phyloP scores from a whole-genome alignment of 2,888 invertebrate genomes.

The Mimumesa dahlbomi region DNA sequence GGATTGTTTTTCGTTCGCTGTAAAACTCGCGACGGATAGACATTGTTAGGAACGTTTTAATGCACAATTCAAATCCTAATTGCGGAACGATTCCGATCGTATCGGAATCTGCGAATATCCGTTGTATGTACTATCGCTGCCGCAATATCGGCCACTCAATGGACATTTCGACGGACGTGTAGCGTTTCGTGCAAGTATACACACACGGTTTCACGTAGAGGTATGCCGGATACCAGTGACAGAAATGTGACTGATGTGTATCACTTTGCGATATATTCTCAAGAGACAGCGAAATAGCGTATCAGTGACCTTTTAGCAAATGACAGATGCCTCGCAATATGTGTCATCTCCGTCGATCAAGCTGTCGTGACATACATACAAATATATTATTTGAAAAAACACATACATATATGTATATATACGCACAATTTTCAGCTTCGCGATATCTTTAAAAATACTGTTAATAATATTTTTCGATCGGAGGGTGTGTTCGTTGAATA shows the following conservation, averaged over 20 bases:
- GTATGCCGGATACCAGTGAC: conserved; percentile 41
- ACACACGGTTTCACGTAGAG: not conserved
- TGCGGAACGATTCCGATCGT: conserved; percentile 3
- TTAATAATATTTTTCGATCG: too few relatives aligned
- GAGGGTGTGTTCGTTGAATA: too few relatives aligned
- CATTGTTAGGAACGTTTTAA: not conserved
- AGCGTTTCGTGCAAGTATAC: conserved; percentile 2
- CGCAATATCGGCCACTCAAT: not conserved
- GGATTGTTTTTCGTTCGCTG: too few relatives aligned
- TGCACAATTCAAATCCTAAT: conserved; percentile 5
- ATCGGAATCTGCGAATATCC: not conserved
- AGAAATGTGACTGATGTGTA: conserved; percentile 47
- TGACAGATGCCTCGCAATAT: conserved; percentile 23
- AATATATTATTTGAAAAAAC: too few relatives aligned
- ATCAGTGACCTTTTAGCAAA: conserved; percentile 55
- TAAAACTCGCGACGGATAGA: too few relatives aligned
- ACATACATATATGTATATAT: too few relatives aligned
- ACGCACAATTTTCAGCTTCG: too few relatives aligned
- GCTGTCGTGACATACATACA: too few relatives aligned
- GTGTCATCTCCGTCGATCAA: not conserved
- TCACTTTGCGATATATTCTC: conserved; percentile 20
- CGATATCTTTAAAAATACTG: too few relatives aligned
- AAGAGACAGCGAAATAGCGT: conserved; percentile 47
- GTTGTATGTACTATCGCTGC: not conserved
- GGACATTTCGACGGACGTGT: conserved; percentile 14